Evolutionary conservation across 1,140 invertebrate species (phyloP).

Genomic region (Pseudobourletiella spinata): DNA sequence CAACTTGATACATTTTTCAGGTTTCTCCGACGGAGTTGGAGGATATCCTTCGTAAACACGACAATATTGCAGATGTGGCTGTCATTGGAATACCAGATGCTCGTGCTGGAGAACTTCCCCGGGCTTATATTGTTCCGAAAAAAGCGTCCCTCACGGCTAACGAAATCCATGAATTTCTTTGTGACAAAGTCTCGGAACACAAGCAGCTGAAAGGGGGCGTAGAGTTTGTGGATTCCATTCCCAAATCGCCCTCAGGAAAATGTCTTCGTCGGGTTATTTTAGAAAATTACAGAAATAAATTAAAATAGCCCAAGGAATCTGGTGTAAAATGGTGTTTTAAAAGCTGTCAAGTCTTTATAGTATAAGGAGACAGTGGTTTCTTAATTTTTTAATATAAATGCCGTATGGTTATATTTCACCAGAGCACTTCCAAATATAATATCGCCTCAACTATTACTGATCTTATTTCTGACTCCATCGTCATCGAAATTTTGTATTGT

Average conservation of each 20-base stretch:
- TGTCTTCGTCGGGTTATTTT: constrained; percentile 47
- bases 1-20: too few species aligned
- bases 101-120: constrained; percentile 47
- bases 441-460: too few species aligned
- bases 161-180: constrained; percentile 51
- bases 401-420: too few species aligned
- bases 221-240: constrained; percentile 47
- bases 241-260: constrained; percentile 58
- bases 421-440: constrained; percentile 42
- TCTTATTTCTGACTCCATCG: too few species aligned
- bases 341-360: too few species aligned
- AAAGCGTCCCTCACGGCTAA: constrained; percentile 48
- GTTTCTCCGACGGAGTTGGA: constrained; percentile 51
- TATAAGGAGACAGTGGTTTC: too few species aligned
- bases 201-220: constrained; percentile 54
- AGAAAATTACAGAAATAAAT: not conserved
- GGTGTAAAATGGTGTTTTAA: too few species aligned
- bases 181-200: constrained; percentile 50
- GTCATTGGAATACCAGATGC: constrained; percentile 49
- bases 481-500: too few species aligned
- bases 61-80: constrained; percentile 45
- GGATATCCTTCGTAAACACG: constrained; percentile 45
- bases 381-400: too few species aligned
- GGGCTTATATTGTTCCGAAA: constrained; percentile 53
- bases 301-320: too few species aligned